Base-by-base conservation (phyloP, 2,113 vertebrate species). In the Myotis davidii region DNA sequence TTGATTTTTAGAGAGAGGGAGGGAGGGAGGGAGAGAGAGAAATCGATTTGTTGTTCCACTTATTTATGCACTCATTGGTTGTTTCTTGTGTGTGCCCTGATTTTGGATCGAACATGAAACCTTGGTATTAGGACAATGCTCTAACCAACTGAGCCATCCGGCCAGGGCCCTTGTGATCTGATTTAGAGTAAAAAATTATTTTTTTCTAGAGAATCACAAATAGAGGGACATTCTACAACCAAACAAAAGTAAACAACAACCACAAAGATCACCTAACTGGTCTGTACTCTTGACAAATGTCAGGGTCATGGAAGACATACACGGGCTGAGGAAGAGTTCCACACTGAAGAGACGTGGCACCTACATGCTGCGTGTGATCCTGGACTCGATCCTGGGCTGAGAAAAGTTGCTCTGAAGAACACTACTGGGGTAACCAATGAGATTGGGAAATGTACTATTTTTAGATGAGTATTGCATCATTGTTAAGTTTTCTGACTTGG, bases 401-500 rank as follows among this genome's bases (percentile, higher is more conserved):
- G n/a, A 72, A 78, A 50, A 29, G 79, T 13, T 74, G 79, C 12
- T 69, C 25, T 67, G 32, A 65, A 37, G 77, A 76, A 45, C 6
- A 9, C 3, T 11, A 23, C 2, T 42, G 59, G 72, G 89, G 67
- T 18, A 85, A 67, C 21, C 37, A 29, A 69, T 9, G 37, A 74
- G 25, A 50, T 76, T 67, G 23, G 32, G 10, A 14, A 88, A 56
- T 39, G 14, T 20, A 70, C n/a, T 23, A 5, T 32, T 59, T 88
- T 90, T 9, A 61, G 85, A 67, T 67, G 42, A 45, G 23, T 27
- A 17, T 39, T 50, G 23, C 34, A 64, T 77, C 42, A 12, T 18
- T 72, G 86, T 69, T 70, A 86, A 76, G 72, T 81, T 90, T 52
- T 82, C 90, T 39, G 74, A 50, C 34, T 92, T 61, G 34, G 32